Base-by-base conservation (phyloP, 2,113 vertebrate species). In the Mus spicilegus region DNA sequence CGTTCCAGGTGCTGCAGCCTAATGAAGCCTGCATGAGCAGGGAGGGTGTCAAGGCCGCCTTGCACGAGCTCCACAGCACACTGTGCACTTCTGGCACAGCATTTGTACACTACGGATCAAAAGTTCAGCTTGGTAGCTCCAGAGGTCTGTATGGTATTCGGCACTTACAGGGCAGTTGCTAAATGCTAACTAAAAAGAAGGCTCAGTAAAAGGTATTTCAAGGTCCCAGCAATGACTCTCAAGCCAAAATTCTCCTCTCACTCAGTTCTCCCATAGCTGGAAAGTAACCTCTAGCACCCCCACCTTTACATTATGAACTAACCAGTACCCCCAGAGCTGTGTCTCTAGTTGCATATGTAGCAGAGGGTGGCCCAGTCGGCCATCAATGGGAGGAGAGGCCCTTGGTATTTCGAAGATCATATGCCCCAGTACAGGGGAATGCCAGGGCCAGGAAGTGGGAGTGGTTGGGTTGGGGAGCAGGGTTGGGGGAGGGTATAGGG, bases 131-230 rank as follows among this genome's bases (percentile, higher is more conserved):
- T 84, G 54, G 8, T 58, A 30, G 84, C 46, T 61, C 80, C 39
- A 87, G 58, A 90, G 19, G 86, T 54, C 7, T 63, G 17, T 4
- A 33, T 5, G 73, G 5, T 20, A 72, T 76, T 42, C 82, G 56
- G 58, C 88, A 81, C 12, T 24, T 49, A 70, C 1, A 5, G 65
- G 12, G 46, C 65, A 86, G 36, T 46, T 8, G 33, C 14, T 77
- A 80, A 78, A 76, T 58, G 84, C 42, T 92, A 82, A 77, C 9
- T 26, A 24, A 92, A 81, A 2, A 54, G 36, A 82, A 91, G 13
- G 78, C 69, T 58, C 26, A 95, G 69, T n/a, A 54, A 87, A 76
- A 5, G 24, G 61, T 26, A 56, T 94, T 82, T 96, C 77, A 95
- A 89, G 36, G 91, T 33, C 20, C 36, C 42, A 72, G 51, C 26